Percentiles rank a stretch among this genome's conserved stretches.
These are phyloP conservation scores for Phoenicopterus ruber DNA, from an alignment of 2,113 vertebrate genomes.

Conservation along the genomic window DNA sequence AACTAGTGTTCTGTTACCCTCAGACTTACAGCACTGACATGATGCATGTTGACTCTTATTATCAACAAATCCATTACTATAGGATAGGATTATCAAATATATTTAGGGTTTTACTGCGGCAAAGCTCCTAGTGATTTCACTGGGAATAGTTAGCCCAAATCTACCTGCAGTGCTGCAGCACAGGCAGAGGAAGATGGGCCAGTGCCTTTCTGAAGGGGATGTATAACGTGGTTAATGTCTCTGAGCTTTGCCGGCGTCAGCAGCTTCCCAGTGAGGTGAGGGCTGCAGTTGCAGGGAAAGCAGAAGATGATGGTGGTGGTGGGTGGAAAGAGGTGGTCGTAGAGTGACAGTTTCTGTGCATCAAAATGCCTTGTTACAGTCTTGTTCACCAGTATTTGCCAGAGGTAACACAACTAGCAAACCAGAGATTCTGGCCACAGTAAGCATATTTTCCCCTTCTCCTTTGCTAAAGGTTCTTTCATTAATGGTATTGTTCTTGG, in stretches of 20 bases:
- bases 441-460: not conserved
- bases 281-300: not conserved
- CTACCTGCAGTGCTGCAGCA: not conserved
- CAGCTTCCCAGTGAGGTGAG: not conserved
- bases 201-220: not conserved
- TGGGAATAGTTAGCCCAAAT: not conserved
- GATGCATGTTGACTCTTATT: not conserved
- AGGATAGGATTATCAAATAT: not conserved
- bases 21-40: not conserved
- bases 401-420: not conserved
- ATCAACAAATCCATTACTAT: not conserved
- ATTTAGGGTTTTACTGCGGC: not conserved
- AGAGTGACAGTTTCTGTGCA: not conserved
- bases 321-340: not conserved
- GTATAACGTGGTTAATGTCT: not conserved
- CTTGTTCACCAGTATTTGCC: not conserved
- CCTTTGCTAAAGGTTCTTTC: not conserved
- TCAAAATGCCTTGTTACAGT: not conserved
- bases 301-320: not conserved
- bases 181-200: not conserved
- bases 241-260: not conserved
- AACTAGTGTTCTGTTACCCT: not conserved
- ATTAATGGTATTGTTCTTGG: not conserved
- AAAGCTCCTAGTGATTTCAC: not conserved
- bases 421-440: not conserved